phyloP scores from a whole-genome alignment of 1,140 invertebrate genomes.

The Brachionus asplanchnoidis region DNA sequence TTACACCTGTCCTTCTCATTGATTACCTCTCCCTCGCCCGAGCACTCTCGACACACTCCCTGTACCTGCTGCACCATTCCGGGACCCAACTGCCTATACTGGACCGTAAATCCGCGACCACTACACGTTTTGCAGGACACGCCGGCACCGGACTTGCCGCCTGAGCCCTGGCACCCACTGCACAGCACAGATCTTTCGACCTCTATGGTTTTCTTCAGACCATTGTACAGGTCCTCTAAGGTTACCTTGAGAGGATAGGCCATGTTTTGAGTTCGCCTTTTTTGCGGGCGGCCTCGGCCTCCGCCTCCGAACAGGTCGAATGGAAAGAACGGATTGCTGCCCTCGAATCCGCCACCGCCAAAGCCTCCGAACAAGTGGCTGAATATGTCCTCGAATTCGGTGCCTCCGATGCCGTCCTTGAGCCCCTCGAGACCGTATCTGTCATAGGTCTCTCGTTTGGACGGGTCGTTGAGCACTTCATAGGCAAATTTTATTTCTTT shows the following conservation, averaged over 20 bases:
- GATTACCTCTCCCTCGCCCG: constrained; percentile 34
- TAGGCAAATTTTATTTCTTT: constrained; percentile 42
- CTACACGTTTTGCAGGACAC: constrained; percentile 75
- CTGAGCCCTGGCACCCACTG: constrained; percentile 80
- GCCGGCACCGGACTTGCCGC: constrained; percentile 75
- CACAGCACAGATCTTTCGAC: constrained; percentile 89
- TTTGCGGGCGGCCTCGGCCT: not conserved
- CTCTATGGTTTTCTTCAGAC: constrained; percentile 78
- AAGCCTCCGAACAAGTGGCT: constrained; percentile 25
- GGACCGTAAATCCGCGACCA: constrained; percentile 76
- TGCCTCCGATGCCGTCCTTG: constrained; percentile 39
- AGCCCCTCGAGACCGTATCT: constrained; percentile 34
- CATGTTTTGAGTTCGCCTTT: constrained; percentile 35
- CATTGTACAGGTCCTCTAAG: constrained; percentile 87
- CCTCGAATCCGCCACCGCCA: constrained; percentile 9
- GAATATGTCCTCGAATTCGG: constrained; percentile 33
- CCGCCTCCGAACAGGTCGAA: constrained; percentile 35
- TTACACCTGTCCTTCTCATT: constrained; percentile 42
- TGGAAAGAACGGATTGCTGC: constrained; percentile 36
- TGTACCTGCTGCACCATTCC: constrained; percentile 90
- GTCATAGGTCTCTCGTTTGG: constrained; percentile 39
- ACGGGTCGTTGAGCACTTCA: constrained; percentile 31
- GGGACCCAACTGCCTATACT: constrained; percentile 79
- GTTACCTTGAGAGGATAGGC: constrained; percentile 63
- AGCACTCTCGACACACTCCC: constrained; percentile 72